These are phyloP conservation scores for Emys orbicularis DNA, from an alignment of 2,797 vertebrate genomes.

Conservation along the genomic window DNA sequence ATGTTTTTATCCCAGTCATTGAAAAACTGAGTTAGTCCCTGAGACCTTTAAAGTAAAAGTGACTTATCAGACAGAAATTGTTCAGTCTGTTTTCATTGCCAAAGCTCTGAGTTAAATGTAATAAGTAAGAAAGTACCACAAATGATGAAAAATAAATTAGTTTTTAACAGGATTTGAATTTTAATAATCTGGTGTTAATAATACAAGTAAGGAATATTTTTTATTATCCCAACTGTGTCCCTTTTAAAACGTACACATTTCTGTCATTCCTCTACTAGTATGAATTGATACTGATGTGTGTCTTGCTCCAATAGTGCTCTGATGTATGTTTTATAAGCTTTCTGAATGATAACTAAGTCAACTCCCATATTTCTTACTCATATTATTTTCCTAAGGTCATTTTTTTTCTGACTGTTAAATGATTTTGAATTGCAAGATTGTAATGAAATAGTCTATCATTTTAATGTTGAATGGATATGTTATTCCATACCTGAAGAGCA, in stretches of 20 bases:
- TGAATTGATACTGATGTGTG: fast-evolving
- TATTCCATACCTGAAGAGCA: not conserved
- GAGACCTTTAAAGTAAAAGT: not conserved
- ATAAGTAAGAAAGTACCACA: not conserved
- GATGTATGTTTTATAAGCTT: not conserved
- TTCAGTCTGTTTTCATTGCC: not conserved
- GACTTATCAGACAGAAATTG: not conserved
- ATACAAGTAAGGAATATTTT: not conserved
- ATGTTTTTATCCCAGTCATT: not conserved
- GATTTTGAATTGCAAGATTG: not conserved
- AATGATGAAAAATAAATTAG: not conserved
- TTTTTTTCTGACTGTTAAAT: not conserved
- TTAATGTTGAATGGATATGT: not conserved
- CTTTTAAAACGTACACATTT: not conserved
- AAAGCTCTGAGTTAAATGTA: not conserved
- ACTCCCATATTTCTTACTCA: not conserved
- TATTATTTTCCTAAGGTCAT: not conserved
- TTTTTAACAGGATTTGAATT: not conserved
- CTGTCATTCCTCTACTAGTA: not conserved
- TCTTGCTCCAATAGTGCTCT: not conserved
- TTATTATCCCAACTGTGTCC: not conserved
- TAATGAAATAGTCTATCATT: not conserved
- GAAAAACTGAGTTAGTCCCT: not conserved
- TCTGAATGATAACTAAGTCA: not conserved
- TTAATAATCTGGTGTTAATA: not conserved